phyloP scores from a whole-genome alignment of 2,113 vertebrate species.

The Labeo catla region DNA sequence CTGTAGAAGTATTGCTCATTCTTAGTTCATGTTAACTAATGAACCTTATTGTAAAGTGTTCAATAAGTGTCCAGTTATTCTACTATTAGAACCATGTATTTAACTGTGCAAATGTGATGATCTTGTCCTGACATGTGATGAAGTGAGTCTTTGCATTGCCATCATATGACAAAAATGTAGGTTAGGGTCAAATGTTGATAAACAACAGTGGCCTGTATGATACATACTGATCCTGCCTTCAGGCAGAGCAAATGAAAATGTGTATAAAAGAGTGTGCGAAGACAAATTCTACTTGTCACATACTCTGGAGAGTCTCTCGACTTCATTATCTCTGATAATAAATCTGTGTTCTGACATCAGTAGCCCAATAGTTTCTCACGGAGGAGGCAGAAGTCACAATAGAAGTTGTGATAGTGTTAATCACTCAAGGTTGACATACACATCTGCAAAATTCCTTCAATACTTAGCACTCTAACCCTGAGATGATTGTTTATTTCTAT shows the following conservation, averaged over 20 bases:
- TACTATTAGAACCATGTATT: background rate
- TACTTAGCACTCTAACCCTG: background rate
- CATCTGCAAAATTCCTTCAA: background rate
- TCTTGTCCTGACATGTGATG: background rate
- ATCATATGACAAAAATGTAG: background rate
- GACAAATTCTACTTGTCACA: background rate
- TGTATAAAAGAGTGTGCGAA: background rate
- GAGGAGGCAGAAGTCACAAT: background rate
- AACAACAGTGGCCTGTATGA: background rate
- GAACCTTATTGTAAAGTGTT: too few species aligned
- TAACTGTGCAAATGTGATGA: background rate
- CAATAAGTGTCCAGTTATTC: too few species aligned
- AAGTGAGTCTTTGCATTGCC: background rate
- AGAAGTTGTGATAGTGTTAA: background rate
- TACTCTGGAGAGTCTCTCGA: background rate
- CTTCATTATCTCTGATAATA: background rate
- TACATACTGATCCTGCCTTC: background rate
- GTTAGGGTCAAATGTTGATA: background rate
- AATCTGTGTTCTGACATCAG: background rate
- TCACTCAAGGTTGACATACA: background rate
- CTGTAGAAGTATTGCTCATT: too few species aligned
- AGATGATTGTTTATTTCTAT: background rate
- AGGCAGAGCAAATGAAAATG: background rate
- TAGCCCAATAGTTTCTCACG: background rate
- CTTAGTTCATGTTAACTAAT: too few species aligned